Percentiles rank a stretch among this genome's conserved stretches.
These are phyloP conservation scores for Corythucha ciliata DNA, from an alignment of 2,888 invertebrate species.

Conservation along the genomic window DNA sequence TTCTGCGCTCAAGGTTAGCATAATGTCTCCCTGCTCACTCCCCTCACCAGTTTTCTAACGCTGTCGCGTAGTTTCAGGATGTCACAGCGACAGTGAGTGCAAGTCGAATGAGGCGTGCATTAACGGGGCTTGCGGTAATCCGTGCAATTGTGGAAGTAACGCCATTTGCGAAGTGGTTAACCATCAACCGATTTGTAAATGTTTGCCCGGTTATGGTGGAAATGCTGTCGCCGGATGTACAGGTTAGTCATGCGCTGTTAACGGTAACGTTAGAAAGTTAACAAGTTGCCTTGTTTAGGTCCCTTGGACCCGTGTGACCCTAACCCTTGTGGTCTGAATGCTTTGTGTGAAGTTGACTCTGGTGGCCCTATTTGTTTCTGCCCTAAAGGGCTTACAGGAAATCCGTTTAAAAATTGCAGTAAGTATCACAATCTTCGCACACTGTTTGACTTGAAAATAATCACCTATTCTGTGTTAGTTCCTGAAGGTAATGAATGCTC, in stretches of 20 bases:
- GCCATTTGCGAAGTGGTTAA: constrained; percentile 73
- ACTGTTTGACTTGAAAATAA: too few relatives aligned
- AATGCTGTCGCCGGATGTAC: constrained; percentile 63
- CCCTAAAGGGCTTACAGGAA: constrained; percentile 80
- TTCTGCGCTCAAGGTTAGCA: constrained; percentile 54
- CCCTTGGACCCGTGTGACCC: constrained; percentile 71
- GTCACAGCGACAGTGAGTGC: constrained; percentile 62
- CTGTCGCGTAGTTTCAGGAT: constrained; percentile 51
- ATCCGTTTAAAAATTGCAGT: constrained; percentile 85
- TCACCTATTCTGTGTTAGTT: constrained; percentile 60
- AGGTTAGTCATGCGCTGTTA: constrained; percentile 35
- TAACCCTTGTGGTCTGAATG: constrained; percentile 79
- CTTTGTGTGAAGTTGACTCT: constrained; percentile 72
- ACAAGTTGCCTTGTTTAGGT: too few relatives aligned
- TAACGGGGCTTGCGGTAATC: constrained; percentile 64
- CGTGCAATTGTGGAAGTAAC: constrained; percentile 67
- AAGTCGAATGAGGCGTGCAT: constrained; percentile 64
- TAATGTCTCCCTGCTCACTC: neutral
- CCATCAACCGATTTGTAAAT: constrained; percentile 71
- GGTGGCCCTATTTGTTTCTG: constrained; percentile 83
- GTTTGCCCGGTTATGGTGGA: constrained; percentile 70
- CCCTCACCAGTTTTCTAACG: neutral
- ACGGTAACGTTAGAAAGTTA: too few relatives aligned
- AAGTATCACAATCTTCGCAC: constrained; percentile 47
- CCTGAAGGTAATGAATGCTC: constrained; percentile 77